Base-by-base conservation (phyloP, 1,140 invertebrate species). In the Xylocopa sonorina region DNA sequence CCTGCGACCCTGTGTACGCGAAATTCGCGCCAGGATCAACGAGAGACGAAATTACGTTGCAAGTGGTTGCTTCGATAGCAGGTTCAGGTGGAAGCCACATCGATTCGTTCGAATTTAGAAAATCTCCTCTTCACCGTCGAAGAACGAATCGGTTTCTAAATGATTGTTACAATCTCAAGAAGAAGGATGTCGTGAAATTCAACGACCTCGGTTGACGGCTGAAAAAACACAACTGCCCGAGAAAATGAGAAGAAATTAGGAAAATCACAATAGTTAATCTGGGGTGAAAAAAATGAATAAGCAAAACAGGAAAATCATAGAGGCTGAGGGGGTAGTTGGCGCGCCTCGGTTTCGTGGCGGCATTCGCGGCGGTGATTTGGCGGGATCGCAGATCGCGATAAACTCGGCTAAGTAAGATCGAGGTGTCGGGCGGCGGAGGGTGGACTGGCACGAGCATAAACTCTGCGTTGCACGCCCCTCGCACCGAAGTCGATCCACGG, bases 331-430 rank as follows among this genome's bases (percentile, higher is more conserved):
- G 50, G 10, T 6, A 21, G 21, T 38, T 58, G 57, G 29, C 24
- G 29, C 12, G 50, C 27, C n/a, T 80, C 46, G 60, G 71, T 76
- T 80, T 80, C 72, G 78, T 67, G 72, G 78, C 57, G 43, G 71
- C 38, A 38, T 38, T 38, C 38, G 38, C 9, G 55, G 41, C 41
- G 75, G 75, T 81, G 80, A 81, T 81, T 81, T 81, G 75, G 80
- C 80, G 66, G 67, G 80, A 78, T 81, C 75, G 66, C 58, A 64
- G 75, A 71, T 81, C 48, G 66, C 75, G 80, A 78, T 81, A 78
- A n/a, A 29, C 55, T 48, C 73, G 78, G 53, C 34, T 77, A 81
- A 81, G 67, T 78, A 78, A 81, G 80, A 81, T 81, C 67, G 80
- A 81, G 67, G 66, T 81, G 66, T 78, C 75, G 75, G n/a, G 60